Evolutionary conservation across 1,140 invertebrate species (phyloP).

Genomic region (Coelopa frigida): DNA sequence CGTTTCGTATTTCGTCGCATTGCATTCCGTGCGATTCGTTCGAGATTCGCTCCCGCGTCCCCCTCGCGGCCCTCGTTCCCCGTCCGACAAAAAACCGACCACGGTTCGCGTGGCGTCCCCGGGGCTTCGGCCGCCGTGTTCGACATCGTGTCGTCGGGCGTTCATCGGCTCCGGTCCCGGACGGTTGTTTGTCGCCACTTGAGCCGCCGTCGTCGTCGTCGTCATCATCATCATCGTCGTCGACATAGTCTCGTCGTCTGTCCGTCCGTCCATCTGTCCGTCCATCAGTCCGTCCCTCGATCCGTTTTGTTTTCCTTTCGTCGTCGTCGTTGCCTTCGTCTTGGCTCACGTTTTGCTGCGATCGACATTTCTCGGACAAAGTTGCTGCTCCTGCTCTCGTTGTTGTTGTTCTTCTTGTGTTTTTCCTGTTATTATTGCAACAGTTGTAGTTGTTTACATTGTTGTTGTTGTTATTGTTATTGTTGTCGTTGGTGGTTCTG

Average conservation of each 20-base stretch:
- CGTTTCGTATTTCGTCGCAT: too few relatives aligned
- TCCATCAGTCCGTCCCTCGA: not conserved
- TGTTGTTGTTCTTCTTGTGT: not conserved
- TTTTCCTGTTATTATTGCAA: too few relatives aligned
- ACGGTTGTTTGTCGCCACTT: too few relatives aligned
- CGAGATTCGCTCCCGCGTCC: too few relatives aligned
- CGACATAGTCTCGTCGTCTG: not conserved
- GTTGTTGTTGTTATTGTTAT: conserved; percentile 7
- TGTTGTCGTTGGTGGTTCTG: conserved; percentile 10
- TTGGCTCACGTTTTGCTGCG: not conserved
- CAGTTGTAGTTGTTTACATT: not conserved
- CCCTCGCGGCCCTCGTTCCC: too few relatives aligned
- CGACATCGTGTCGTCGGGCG: too few relatives aligned
- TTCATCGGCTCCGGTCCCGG: too few relatives aligned
- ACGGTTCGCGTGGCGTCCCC: too few relatives aligned
- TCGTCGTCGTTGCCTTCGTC: not conserved
- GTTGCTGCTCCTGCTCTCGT: not conserved
- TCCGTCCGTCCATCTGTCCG: not conserved
- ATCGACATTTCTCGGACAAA: not conserved
- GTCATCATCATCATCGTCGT: not conserved
- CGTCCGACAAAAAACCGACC: too few relatives aligned
- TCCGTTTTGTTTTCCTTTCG: not conserved
- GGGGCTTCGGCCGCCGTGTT: too few relatives aligned
- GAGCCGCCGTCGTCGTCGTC: too few relatives aligned
- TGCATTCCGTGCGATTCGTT: too few relatives aligned